These are phyloP conservation scores for Ferdinandea cuprea DNA, from an alignment of 2,888 invertebrate genomes.

Conservation along the genomic window DNA sequence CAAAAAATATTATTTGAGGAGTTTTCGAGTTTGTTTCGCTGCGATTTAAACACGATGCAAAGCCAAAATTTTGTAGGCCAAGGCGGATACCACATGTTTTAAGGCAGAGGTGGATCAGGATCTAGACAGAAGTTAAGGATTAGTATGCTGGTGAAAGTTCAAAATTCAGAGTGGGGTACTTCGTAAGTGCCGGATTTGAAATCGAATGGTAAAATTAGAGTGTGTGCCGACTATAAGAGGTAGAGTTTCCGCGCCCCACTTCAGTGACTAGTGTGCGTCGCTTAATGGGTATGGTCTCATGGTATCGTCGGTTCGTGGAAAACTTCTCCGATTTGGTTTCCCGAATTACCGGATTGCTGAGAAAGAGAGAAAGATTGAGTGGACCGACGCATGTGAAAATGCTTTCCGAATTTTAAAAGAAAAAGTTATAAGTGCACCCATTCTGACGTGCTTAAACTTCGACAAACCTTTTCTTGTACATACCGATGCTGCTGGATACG, in stretches of 20 bases:
- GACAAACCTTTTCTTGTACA: slow-evolving; percentile 5
- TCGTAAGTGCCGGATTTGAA: slow-evolving; percentile 15
- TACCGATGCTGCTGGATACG: slow-evolving; percentile 51
- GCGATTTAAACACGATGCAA: background rate
- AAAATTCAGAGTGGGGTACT: slow-evolving; percentile 21
- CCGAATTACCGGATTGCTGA: slow-evolving; percentile 22
- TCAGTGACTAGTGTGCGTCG: slow-evolving; percentile 26
- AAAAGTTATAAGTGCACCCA: no score
- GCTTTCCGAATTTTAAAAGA: no score
- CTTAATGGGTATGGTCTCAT: slow-evolving; percentile 47
- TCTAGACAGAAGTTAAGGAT: no score
- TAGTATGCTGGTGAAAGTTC: slow-evolving; percentile 2
- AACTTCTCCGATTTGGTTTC: slow-evolving; percentile 34
- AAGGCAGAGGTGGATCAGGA: no score
- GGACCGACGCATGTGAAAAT: no score
- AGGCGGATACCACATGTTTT: slow-evolving; percentile 13
- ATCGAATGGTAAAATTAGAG: slow-evolving; percentile 16
- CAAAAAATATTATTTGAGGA: slow-evolving; percentile 8
- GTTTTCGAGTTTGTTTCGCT: slow-evolving; percentile 17
- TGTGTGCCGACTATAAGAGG: slow-evolving; percentile 8
- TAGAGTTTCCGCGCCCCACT: slow-evolving; percentile 36
- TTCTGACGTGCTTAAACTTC: slow-evolving; percentile 39
- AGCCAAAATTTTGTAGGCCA: slow-evolving; percentile 22
- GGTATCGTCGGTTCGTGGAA: slow-evolving; percentile 45
- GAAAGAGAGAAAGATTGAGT: slow-evolving; percentile 23